These are phyloP conservation scores for Vidua macroura DNA, from an alignment of 2,113 vertebrate species.

Conservation along the genomic window DNA sequence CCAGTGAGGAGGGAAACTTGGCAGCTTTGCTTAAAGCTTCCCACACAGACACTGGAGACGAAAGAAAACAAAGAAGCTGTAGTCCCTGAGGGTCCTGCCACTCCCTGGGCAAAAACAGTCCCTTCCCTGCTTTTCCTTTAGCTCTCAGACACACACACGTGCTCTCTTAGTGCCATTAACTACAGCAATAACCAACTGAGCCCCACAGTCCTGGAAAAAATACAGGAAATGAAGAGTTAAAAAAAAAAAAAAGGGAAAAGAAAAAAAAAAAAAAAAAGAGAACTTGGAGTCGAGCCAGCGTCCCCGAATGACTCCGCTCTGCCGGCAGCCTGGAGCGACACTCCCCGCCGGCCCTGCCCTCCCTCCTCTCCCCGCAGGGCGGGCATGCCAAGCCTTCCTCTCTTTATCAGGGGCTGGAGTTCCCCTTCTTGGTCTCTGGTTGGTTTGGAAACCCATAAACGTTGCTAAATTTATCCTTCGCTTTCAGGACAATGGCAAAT, in stretches of 20 bases:
- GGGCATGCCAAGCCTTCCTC: conserved; percentile 6
- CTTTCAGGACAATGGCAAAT: not conserved
- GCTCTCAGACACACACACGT: not conserved
- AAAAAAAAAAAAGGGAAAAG: not conserved
- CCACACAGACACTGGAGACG: not conserved
- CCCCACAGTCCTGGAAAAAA: conserved; percentile 39
- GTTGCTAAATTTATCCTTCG: not conserved
- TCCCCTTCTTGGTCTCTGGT: not conserved
- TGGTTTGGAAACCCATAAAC: not conserved
- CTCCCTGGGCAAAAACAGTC: conserved; percentile 12
- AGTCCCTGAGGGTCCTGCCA: conserved; percentile 7
- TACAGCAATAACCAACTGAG: conserved; percentile 23
- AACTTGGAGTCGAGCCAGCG: conserved; percentile 53
- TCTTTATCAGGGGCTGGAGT: not conserved
- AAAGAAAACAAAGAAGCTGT: conserved; percentile 38
- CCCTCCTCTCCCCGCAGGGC: not conserved
- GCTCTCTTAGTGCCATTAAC: not conserved
- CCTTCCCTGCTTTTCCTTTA: conserved; percentile 8
- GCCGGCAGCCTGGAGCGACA: not conserved
- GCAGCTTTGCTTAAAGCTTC: conserved; percentile 48
- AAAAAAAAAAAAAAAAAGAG: not conserved
- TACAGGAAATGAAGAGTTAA: conserved; percentile 54
- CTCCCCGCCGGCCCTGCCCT: not conserved
- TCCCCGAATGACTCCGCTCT: conserved; percentile 61
- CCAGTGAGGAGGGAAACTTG: conserved; percentile 36